phyloP scores from a whole-genome alignment of 1,140 invertebrate species.

The Bombus breviceps region DNA sequence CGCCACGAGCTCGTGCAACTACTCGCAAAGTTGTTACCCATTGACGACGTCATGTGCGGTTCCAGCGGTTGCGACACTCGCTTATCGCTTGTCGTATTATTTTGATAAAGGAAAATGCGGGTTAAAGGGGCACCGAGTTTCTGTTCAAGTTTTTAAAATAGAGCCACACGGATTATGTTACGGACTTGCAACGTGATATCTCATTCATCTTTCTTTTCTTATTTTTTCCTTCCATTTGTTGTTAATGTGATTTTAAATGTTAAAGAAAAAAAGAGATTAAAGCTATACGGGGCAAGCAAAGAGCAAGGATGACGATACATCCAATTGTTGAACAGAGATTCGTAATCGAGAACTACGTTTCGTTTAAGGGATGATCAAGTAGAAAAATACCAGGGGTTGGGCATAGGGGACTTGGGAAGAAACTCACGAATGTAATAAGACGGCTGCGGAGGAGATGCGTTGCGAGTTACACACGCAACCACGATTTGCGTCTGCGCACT shows the following conservation, averaged over 20 bases:
- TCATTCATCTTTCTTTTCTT: neutral
- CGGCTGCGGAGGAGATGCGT: slow-evolving; percentile 40
- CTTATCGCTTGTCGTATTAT: slow-evolving; percentile 47
- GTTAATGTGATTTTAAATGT: neutral
- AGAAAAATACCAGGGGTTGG: slow-evolving; percentile 44
- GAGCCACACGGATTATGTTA: slow-evolving; percentile 22
- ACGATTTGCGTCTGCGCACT: slow-evolving; percentile 67
- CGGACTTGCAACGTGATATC: neutral
- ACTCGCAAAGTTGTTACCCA: slow-evolving; percentile 42
- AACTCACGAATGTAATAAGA: slow-evolving; percentile 51
- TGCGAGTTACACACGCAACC: slow-evolving; percentile 53
- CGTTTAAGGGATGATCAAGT: slow-evolving; percentile 33
- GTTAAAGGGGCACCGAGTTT: slow-evolving; percentile 48
- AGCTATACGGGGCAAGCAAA: no score
- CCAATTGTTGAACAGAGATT: slow-evolving; percentile 12
- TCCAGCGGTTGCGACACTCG: slow-evolving; percentile 44
- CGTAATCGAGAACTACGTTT: neutral
- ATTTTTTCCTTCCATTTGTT: neutral
- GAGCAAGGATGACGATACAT: neutral
- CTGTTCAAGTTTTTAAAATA: slow-evolving; percentile 30
- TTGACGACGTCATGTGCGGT: slow-evolving; percentile 42
- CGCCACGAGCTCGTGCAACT: slow-evolving; percentile 40
- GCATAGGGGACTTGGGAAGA: slow-evolving; percentile 28
- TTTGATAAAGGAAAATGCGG: slow-evolving; percentile 59
- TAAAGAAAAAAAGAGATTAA: no score